Evolutionary conservation across 2,113 vertebrate genomes (phyloP), one percentile per base, ranked within the genome.

Genomic region (Xyliphius kryptos): DNA sequence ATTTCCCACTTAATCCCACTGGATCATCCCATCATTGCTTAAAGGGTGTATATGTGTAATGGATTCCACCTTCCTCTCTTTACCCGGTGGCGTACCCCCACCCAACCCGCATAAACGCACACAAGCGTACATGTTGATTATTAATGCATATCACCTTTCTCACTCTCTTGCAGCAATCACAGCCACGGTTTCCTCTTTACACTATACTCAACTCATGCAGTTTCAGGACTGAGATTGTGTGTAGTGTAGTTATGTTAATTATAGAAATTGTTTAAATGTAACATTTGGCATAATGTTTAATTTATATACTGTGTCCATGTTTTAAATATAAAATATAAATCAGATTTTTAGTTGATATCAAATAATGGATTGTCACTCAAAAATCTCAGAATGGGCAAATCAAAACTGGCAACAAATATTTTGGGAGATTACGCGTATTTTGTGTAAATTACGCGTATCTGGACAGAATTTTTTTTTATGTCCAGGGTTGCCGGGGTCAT

Each of bases 11-110:
- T 84, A 84, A 86, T 85, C 84, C 82, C 81, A 56, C 59, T 67
- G 77, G 85, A 84, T 85, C 80, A 83, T 85, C 84, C 83, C 78
- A 80, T 85, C 83, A 81, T 71, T 82, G 81, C 79, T 71, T 67
- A 71, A 70, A 67, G 78, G 75, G 76, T 79, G 70, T 83, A 83
- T 83, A 82, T 74, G 67, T 83, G 83, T 86, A 87, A 85, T 83
- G 74, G 80, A 84, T 83, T 82, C 77, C 79, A 66, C 77, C 77
- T 76, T 67, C 64, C 67, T 41, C 73, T 69, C 66, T 22, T 49
- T 66, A 47, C 53, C 61, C 52, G n/a, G 43, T 2, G 13, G 10
- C 50, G 9, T 10, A 37, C 44, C 17, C 55, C 41, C 55, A 57
- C 56, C 43, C 56, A n/a, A 49, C 59, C 50, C 32, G 51, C 47